Base-by-base conservation (phyloP, 1,140 invertebrate species). In the Listronotus oregonensis region DNA sequence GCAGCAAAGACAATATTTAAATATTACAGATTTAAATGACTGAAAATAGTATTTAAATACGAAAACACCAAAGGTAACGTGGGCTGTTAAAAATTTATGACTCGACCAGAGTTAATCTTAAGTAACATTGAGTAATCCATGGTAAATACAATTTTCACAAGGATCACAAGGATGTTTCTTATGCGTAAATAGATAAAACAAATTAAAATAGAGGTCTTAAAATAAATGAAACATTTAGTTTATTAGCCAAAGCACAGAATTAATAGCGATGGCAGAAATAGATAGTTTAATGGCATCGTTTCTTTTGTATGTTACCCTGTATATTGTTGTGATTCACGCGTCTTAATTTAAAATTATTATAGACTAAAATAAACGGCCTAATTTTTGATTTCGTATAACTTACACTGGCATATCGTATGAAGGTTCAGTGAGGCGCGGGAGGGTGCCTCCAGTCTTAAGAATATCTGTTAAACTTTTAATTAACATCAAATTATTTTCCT, bases 301-400 rank as follows among this genome's bases (percentile, higher is more conserved):
- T 15, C 44, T 47, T 17, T 17, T 15, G 10, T 47, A 47, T 47
- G 11, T 14, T 31, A 51, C 49, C 49, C 49, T 51, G 49, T 51
- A 51, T 51, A 51, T 31, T 51, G 31, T 51, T 51, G 31, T 51
- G 49, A 51, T 32, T 51, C 49, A 32, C 27, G 15, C 8, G 49
- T 51, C 49, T 32, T 51, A 51, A 21, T 51, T 51, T 51, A 51
- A 51, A 51, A 14, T 51, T 51, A 32, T 51, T 51, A 31, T 51
- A 51, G 49, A 51, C 49, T 32, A 27, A 51, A 51, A 51, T 51
- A 51, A 51, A 51, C 21, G 49, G 49, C 49, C 49, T 51, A 51
- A 51, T 51, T 51, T 51, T 18, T 14, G 11, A 21, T 32, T 21
- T 18, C 12, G 17, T 47, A 47, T 43, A 47, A 47, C 21, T 9